Evolutionary conservation across 2,113 vertebrate genomes (phyloP).

Genomic region (Labeo rohita): DNA sequence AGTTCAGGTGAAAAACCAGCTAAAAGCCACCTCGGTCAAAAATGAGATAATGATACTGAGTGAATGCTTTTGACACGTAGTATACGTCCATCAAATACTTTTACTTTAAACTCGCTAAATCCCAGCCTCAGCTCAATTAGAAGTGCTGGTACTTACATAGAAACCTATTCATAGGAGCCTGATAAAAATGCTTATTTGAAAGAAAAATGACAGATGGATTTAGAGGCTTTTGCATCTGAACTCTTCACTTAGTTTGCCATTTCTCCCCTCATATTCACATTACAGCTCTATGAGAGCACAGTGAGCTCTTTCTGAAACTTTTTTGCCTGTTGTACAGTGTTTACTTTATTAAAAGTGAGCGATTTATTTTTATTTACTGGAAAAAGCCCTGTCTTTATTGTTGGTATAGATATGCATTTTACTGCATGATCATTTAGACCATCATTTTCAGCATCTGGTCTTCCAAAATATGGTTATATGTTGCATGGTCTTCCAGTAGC

Average conservation of each 20-base stretch:
- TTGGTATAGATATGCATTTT: slow-evolving; percentile 7
- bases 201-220: no score
- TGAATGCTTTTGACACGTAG: no score
- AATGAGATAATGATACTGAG: no score
- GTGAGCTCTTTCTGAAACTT: neutral
- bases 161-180: no score
- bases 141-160: no score
- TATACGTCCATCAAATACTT: no score
- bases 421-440: neutral
- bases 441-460: neutral
- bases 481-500: neutral
- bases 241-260: neutral
- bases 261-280: neutral
- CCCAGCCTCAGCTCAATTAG: no score
- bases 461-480: slow-evolving; percentile 1
- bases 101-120: no score
- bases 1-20: no score
- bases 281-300: neutral
- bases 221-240: no score
- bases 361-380: neutral
- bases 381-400: neutral
- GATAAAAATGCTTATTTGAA: no score
- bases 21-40: no score
- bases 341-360: neutral
- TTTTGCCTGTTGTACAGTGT: neutral